Base-by-base conservation (phyloP, 2,797 vertebrate genomes). In the Melopsittacus undulatus region DNA sequence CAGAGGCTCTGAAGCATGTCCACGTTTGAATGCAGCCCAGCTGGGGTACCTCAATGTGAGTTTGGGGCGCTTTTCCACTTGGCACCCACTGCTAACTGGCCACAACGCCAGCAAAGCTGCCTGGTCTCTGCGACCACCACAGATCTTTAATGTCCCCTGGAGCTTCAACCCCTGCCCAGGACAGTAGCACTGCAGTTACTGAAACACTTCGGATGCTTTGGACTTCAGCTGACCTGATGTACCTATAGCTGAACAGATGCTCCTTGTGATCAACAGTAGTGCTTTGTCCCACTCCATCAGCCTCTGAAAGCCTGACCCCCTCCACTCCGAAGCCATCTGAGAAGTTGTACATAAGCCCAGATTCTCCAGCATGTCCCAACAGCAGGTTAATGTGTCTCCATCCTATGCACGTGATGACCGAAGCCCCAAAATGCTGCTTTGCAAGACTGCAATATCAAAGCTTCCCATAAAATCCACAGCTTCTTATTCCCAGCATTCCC, bases 401-500 rank as follows among this genome's bases (percentile, higher is more conserved):
- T 61, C 23, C 48, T 7, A 7, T 0, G 0, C 30, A 1, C 12
- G 1, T 6, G 0, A 3, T 0, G 22, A 24, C 23, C 0, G 7
- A 56, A 21, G 70, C 63, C 46, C 67, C 30, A 2, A 1, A 40
- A 5, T 27, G 3, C 45, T 5, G 56, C 61, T 40, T 64, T 5
- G 69, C 43, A 36, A 3, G 40, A 22, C 7, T 0, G 4, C 1
- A 5, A 6, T 1, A 0, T 16, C 72, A 19, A 7, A 85, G 75
- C 82, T 90, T 30, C 74, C 79, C 4, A 1, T 8, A 4, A 48
- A 90, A 32, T 1, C 27, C 85, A 5, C 0, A 0, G 13, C 73
- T 83, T 29, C 62, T 70, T 34, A 2, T 36, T 49, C 52, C 79
- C 59, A 1, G 32, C 3, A 3, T 42, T 68, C 64, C 62, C 13